These are phyloP conservation scores for Neoniphon sammara DNA, from an alignment of 2,797 vertebrate genomes.

Conservation along the genomic window DNA sequence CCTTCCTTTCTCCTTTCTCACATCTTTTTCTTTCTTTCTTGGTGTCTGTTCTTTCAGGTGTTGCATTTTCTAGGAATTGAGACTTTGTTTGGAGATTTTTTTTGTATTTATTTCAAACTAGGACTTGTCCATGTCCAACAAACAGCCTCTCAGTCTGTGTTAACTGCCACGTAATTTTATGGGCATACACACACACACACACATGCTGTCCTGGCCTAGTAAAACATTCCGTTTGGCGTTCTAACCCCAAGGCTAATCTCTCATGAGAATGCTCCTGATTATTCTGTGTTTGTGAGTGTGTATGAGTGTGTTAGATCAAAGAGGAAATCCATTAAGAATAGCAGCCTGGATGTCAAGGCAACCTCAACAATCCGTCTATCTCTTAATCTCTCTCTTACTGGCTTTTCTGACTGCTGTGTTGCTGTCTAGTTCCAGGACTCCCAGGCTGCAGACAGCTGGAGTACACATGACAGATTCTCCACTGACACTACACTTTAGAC, in stretches of 20 bases:
- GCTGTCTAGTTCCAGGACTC: conserved; percentile 9
- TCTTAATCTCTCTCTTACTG: not conserved
- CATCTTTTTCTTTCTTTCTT: too few species aligned
- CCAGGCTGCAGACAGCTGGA: conserved; percentile 39
- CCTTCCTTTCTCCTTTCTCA: too few species aligned
- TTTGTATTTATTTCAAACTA: too few species aligned
- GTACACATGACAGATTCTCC: conserved; percentile 53
- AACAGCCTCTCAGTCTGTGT: not conserved
- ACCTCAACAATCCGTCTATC: not conserved
- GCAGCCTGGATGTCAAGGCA: conserved; percentile 9
- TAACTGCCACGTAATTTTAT: not conserved
- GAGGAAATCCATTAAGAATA: conserved; percentile 28
- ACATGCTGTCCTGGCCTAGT: too few species aligned
- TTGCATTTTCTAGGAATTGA: too few species aligned
- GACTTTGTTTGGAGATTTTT: too few species aligned
- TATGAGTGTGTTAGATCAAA: conserved; percentile 7
- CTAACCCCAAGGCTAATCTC: not conserved
- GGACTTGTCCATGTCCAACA: not conserved
- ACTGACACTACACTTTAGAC: conserved; percentile 23
- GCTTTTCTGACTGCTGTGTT: not conserved
- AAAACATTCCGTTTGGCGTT: too few species aligned
- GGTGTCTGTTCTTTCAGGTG: too few species aligned
- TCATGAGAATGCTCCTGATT: conserved; percentile 34
- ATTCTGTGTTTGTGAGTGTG: not conserved
- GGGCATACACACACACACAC: too few species aligned